Base-by-base conservation (phyloP, 2,113 vertebrate genomes). In the Myotis lucifugus region DNA sequence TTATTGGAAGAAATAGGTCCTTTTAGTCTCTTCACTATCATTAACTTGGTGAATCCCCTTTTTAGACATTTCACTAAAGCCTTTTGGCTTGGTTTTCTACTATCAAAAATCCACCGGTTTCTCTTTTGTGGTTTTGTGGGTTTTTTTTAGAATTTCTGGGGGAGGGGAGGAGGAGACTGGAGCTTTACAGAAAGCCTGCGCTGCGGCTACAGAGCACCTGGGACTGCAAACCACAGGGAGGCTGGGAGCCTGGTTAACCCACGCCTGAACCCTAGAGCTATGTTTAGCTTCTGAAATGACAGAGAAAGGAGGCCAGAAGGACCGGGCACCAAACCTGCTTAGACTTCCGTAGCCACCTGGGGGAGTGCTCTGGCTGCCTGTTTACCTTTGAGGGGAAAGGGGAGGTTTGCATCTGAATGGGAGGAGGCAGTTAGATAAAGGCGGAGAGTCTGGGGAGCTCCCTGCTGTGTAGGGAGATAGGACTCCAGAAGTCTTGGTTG, bases 1-100 rank as follows among this genome's bases (percentile, higher is more conserved):
- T 59, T 76, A 48, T 77, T 88, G n/a, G 64, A 40, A 95, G 73
- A 88, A 72, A 56, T 77, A 69, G 29, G 6, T 85, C n/a, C 34
- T 69, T 83, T 84, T 34, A 2, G 92, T 74, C 69, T n/a, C 69
- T 85, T 87, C 54, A 5, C 15, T 59, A 6, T 81, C 46, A 6
- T 54, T 37, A 82, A 48, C n/a, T 54, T 34, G 76, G 42, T 54
- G 29, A 59, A 40, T 59, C 27, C 70, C 25, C 25, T 84, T 94
- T 85, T 78, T 50, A 69, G 15, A 1, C 66, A 34, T 67, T 82
- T 87, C 48, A n/a, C 29, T 89, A 32, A 73, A 87, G 34, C 85
- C 34, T 90, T 89, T 27, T 77, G 59, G n/a, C n/a, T 88, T 52
- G 32, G 40, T 61, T 66, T 52, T 79, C 76, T 69, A 79, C 54